Evolutionary conservation across 64 coral and sea anemone species (phyloP), one percentile per base, ranked within the genome.

Genomic region (Catalaphyllia jardinei): DNA sequence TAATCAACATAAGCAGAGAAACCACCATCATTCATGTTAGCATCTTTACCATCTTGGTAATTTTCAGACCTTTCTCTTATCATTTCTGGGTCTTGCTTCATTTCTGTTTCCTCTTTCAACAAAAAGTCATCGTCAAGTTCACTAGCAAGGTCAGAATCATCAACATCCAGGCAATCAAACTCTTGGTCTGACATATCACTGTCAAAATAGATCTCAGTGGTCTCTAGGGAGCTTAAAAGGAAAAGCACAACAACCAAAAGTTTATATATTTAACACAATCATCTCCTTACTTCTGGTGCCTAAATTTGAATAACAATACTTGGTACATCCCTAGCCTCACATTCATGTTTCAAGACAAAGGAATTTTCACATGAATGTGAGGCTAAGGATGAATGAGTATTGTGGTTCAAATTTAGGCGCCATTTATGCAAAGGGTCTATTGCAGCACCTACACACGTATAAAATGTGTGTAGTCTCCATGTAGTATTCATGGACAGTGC

Each of bases 121-220:
- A 85, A 46, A 2, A 71, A 71, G 12, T 85, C 63, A 18, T 85
- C 81, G 51, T 85, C 81, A 13, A 49, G 13, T 8, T 25, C 62
- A 27, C 67, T 64, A 13, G 10, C 17, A 20, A 46, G 11, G 33
- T 85, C 33, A 50, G 35, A 50, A 1, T 69, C 63, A 2, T 83
- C 31, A 17, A 8, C 51, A 79, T 79, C 55, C 0, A 62, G 4
- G 15, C 33, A 81, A 67, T 84, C 80, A 84, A 67, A 69, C 22
- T 69, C 80, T 49, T 84, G 80, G 17, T 83, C 60, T 24, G 60
- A 20, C 31, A 83, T 19, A 2, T n/a, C 15, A 31, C 62, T 67
- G 33, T 83, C 80, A 24, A 83, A 31, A 83, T 83, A 61, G 33
- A 85, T 85, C 35, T 85, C 81, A 71, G 0, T 5, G 22, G 35